A percentile compares a stretch with the other conserved stretches of the same genome.
These are phyloP conservation scores for Scaptomyza parva DNA, from an alignment of 2,888 invertebrate species.

Conservation along the genomic window DNA sequence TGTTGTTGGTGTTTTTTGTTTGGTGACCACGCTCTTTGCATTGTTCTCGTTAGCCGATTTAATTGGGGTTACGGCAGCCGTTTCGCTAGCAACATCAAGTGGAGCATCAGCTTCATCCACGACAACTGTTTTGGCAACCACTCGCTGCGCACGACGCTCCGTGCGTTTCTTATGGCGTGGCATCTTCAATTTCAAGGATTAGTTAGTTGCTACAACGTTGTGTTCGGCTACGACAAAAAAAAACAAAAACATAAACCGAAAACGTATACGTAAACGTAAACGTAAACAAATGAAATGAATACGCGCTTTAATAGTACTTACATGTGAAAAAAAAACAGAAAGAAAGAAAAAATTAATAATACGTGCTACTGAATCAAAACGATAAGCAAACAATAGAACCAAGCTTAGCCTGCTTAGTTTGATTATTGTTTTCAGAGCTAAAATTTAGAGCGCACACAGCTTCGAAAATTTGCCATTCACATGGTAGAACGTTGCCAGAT, in stretches of 20 bases:
- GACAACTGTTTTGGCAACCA: background rate
- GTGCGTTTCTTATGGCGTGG: slow-evolving; percentile 47
- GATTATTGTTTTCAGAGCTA: background rate
- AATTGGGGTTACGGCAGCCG: background rate
- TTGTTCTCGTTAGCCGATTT: background rate
- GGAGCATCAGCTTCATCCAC: background rate
- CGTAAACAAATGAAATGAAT: no score
- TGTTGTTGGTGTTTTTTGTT: no score
- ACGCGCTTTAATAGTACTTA: background rate
- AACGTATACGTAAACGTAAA: no score
- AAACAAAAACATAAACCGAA: background rate
- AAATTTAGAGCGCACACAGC: no score
- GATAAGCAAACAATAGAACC: background rate
- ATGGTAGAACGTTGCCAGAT: background rate
- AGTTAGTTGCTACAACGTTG: background rate
- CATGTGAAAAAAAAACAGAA: background rate
- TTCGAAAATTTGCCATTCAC: background rate
- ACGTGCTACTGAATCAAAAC: background rate
- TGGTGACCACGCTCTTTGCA: background rate
- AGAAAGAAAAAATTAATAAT: background rate
- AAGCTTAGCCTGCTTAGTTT: background rate
- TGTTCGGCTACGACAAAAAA: background rate
- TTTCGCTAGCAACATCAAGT: background rate
- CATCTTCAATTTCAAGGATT: slow-evolving; percentile 21
- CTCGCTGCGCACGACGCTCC: slow-evolving; percentile 32